phyloP scores from a whole-genome alignment of 2,888 invertebrate species.

The Amphimallon solstitiale region DNA sequence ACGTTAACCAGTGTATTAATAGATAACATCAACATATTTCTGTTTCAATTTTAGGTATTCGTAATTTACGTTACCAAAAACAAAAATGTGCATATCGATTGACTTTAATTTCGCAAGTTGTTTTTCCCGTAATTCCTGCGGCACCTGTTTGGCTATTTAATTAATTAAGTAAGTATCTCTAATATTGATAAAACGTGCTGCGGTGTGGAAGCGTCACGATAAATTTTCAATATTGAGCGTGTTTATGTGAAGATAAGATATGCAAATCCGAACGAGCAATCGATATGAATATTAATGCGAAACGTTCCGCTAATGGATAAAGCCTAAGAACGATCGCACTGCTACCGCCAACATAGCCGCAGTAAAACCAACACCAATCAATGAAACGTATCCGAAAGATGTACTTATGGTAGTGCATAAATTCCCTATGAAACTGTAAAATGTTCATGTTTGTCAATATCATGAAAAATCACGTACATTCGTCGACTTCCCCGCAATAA shows the following conservation, averaged over 20 bases:
- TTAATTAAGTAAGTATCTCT: slow-evolving; percentile 36
- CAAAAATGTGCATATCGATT: neutral
- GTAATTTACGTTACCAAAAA: neutral
- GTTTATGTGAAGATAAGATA: slow-evolving; percentile 45
- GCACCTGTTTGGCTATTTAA: slow-evolving; percentile 32
- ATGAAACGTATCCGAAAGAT: neutral
- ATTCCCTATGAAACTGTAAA: neutral
- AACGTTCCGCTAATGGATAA: slow-evolving; percentile 28
- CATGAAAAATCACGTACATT: slow-evolving; percentile 35
- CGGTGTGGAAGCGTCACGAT: slow-evolving; percentile 36
- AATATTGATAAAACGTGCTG: slow-evolving; percentile 36
- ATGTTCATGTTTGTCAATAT: neutral
- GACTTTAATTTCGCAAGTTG: slow-evolving; percentile 3
- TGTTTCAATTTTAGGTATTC: too few relatives aligned
- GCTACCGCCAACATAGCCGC: slow-evolving; percentile 15
- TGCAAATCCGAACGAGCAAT: slow-evolving; percentile 43
- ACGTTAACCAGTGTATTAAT: too few relatives aligned
- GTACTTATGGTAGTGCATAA: too few relatives aligned
- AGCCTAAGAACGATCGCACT: slow-evolving; percentile 17
- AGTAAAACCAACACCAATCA: neutral
- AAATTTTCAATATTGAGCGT: slow-evolving; percentile 43
- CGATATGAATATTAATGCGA: slow-evolving; percentile 45
- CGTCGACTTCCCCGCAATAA: slow-evolving; percentile 40
- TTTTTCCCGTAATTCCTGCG: slow-evolving; percentile 19
- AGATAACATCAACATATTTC: too few relatives aligned